Evolutionary conservation across 23 tunicate genomes (phyloP).

Genomic region (Trididemnum clinides): DNA sequence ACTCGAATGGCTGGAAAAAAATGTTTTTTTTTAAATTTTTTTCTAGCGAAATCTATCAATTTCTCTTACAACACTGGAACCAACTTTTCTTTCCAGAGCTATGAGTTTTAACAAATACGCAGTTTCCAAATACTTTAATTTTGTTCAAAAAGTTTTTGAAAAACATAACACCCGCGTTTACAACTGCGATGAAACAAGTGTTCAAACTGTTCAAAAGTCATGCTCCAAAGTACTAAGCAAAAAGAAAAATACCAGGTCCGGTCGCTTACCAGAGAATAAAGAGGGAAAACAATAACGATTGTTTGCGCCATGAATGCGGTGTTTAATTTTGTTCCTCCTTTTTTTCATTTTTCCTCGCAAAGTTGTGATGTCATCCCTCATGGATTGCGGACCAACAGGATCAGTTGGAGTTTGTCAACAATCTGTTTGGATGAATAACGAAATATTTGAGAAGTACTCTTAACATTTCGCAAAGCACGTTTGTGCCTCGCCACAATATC

Average conservation of each 20-base stretch:
- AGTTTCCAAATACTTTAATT: neutral
- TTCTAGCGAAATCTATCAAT: neutral
- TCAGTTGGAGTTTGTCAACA: neutral
- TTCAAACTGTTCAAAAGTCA: neutral
- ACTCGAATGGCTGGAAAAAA: neutral
- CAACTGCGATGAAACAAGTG: neutral
- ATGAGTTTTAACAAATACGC: neutral
- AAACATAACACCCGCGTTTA: neutral
- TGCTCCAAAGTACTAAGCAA: neutral
- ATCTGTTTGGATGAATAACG: neutral
- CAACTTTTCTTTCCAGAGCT: neutral
- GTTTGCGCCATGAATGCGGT: neutral
- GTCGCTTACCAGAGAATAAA: neutral
- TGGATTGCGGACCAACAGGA: neutral
- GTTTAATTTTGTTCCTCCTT: neutral
- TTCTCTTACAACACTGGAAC: neutral
- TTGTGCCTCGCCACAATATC: neutral
- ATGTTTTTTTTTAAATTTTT: neutral
- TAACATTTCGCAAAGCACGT: neutral
- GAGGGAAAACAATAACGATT: neutral
- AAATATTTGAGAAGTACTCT: neutral
- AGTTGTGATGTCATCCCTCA: neutral
- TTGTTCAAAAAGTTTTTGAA: neutral
- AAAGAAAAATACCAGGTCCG: neutral
- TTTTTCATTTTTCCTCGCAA: neutral